A percentile compares a stretch with the other conserved stretches of the same genome.
Evolutionary conservation across 2,797 vertebrate species (phyloP).

Genomic region (Poeciliopsis gracilis): DNA sequence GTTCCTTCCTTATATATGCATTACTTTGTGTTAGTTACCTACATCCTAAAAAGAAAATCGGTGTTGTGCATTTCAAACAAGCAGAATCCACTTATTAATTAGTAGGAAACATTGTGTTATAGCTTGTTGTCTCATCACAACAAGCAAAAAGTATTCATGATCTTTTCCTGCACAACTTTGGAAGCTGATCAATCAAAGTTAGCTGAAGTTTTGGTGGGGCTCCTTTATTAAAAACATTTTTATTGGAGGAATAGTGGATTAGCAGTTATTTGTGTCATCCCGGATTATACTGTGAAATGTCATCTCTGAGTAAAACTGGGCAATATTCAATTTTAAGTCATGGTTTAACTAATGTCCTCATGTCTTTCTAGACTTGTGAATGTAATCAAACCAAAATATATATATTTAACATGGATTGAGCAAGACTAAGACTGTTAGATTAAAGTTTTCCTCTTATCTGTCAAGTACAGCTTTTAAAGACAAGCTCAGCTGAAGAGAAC

Average conservation of each 20-base stretch:
- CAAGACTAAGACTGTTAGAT: constrained; percentile 25
- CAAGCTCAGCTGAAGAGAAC: constrained; percentile 38
- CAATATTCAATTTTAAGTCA: background rate
- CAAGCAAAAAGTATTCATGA: background rate
- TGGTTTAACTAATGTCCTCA: constrained; percentile 22
- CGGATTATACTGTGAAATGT: no score
- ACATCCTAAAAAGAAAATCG: background rate
- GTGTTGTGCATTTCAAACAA: background rate
- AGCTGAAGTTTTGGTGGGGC: background rate
- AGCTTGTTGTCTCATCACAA: background rate
- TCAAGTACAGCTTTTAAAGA: constrained; percentile 47
- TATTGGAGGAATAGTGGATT: background rate
- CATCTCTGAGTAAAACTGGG: no score
- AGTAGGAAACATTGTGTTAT: background rate
- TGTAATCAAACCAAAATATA: background rate
- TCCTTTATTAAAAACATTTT: background rate
- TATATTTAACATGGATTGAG: constrained; percentile 45
- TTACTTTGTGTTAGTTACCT: background rate
- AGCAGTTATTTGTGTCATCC: no score
- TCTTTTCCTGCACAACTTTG: background rate
- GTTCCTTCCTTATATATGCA: background rate
- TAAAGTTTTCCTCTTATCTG: constrained; percentile 26
- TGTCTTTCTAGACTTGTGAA: constrained; percentile 2
- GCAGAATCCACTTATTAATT: background rate
- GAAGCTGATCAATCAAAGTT: background rate